These are phyloP conservation scores for Lepeophtheirus salmonis DNA, from an alignment of 1,140 invertebrate genomes.

Conservation along the genomic window DNA sequence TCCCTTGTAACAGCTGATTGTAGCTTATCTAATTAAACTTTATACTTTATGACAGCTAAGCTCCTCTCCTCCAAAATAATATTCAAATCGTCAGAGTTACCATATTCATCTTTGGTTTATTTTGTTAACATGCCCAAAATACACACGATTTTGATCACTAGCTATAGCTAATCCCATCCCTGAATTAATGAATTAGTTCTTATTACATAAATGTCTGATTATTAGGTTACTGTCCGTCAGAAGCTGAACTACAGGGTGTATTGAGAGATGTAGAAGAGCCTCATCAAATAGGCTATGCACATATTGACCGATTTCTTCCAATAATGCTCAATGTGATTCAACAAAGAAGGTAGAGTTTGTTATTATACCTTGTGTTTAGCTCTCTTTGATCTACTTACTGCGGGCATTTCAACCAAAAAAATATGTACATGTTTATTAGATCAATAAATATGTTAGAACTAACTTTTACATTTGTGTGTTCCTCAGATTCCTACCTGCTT, in stretches of 20 bases:
- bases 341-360: no score
- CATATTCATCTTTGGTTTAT: no score
- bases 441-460: background rate
- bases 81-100: no score
- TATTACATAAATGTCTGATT: background rate
- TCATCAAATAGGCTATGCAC: background rate
- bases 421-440: background rate
- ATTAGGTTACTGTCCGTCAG: constrained; percentile 8
- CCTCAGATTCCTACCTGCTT: background rate
- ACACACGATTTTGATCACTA: no score
- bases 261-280: constrained; percentile 15
- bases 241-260: constrained; percentile 6
- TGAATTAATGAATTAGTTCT: no score
- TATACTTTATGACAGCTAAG: no score
- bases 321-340: background rate
- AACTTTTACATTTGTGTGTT: background rate
- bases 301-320: constrained; percentile 4
- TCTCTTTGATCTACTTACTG: background rate
- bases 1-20: no score
- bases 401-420: background rate
- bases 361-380: background rate
- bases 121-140: no score
- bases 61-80: no score
- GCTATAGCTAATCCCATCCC: no score
- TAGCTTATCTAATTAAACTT: no score